Evolutionary conservation across 1,140 invertebrate genomes (phyloP), one percentile per base, ranked within the genome.

Genomic region (Saxidomus purpurata): DNA sequence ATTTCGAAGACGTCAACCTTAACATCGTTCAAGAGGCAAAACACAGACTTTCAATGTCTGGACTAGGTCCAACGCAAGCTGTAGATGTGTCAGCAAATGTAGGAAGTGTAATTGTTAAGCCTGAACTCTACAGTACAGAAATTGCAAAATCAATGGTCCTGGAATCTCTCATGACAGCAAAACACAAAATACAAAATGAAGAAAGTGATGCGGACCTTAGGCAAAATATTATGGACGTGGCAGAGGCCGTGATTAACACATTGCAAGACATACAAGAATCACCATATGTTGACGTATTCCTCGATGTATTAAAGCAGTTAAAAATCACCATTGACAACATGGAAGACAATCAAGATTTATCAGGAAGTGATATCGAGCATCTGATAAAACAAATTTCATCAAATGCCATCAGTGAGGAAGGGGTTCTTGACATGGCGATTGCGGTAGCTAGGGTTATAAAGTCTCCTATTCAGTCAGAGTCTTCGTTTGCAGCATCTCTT

Each of bases 381-480:
- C 28, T 89, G 34, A 89, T 82, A 11, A 59, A 25, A 1, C 40
- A 55, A 55, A 81, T 89, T 6, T n/a, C 2, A 28, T 40, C 31
- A 17, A 71, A 74, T 3, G 28, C n/a, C 1, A 28, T 89, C 19
- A 59, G 15, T 22, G 25, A 55, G 36, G 79, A 69, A 8, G 8
- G 49, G 2, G n/a, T 89, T 40, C 25, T 59, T 15, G 63, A 55
- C 9, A 82, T 89, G 4, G 87, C 87, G n/a, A 34, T 22, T 4
- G 28, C 79, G 49, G 76, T 89, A 38, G 87, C 69, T 17, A 43
- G n/a, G 15, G 28, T 80, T 40, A 15, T 82, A 8, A 89, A 69
- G 43, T 74, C 61, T 19, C 87, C 77, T 13, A 43, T 89, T 28
- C 81, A 89, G 40, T 89, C 87, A 15, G 77, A 89, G 13, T 89